These are phyloP conservation scores for Euura saliciscinereae DNA, from an alignment of 1,140 invertebrate genomes.

Conservation along the genomic window DNA sequence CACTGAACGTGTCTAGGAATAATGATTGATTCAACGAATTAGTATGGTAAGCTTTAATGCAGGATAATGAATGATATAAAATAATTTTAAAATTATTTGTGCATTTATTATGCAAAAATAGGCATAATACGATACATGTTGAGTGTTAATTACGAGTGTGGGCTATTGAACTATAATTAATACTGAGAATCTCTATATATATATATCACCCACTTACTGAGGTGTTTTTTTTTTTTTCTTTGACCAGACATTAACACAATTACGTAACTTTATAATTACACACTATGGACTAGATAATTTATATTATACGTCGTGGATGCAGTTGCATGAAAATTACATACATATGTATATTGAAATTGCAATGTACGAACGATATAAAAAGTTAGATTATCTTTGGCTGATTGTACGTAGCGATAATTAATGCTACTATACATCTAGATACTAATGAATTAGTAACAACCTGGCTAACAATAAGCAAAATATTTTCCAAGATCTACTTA, in stretches of 20 bases:
- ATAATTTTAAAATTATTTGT: background rate
- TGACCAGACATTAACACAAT: too few species aligned
- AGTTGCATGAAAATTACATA: background rate
- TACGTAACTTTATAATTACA: background rate
- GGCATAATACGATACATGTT: background rate
- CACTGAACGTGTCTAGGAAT: too few species aligned
- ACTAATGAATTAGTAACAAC: background rate
- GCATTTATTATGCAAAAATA: slow-evolving; percentile 5
- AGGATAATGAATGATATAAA: too few species aligned
- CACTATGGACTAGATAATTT: background rate
- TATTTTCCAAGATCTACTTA: background rate
- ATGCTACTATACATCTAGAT: background rate
- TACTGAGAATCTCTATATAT: background rate
- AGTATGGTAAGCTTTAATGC: too few species aligned
- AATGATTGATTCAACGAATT: too few species aligned
- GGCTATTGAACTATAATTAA: background rate
- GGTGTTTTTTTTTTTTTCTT: too few species aligned
- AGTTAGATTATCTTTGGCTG: slow-evolving; percentile 10
- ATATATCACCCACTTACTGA: too few species aligned
- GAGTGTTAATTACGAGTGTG: background rate
- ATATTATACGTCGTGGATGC: background rate
- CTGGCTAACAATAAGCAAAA: background rate
- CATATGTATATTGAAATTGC: background rate
- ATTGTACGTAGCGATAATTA: slow-evolving; percentile 11
- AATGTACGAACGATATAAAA: slow-evolving; percentile 6